Evolutionary conservation across 53 echinoderm and acorn worm species (phyloP).

Genomic region (Stichopus horrens): DNA sequence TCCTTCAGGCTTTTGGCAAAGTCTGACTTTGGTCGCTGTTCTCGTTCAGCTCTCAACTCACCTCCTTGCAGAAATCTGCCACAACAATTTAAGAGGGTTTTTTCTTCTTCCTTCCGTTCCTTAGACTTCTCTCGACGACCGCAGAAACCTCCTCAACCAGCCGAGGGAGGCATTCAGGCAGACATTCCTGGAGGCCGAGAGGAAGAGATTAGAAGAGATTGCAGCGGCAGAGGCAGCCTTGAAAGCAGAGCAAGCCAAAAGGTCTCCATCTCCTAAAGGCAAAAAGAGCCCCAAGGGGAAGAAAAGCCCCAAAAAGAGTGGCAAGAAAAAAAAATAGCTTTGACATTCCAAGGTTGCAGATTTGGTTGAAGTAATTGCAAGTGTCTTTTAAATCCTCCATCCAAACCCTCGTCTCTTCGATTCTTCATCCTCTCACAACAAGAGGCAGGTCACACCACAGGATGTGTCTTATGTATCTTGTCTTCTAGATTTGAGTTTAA

Average conservation of each 20-base stretch:
- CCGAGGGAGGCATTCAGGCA: conserved; percentile 93
- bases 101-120: neutral
- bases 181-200: conserved; percentile 94
- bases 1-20: too few relatives aligned
- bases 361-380: too few relatives aligned
- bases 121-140: conserved; percentile 76
- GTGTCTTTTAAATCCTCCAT: too few relatives aligned
- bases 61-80: neutral
- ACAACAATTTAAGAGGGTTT: neutral
- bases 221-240: conserved; percentile 87
- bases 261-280: conserved; percentile 89
- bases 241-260: conserved; percentile 88
- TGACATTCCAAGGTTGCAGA: too few relatives aligned
- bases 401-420: too few relatives aligned
- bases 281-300: conserved; percentile 97
- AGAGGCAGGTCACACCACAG: too few relatives aligned
- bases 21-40: neutral
- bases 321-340: conserved; percentile 74
- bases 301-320: conserved; percentile 94
- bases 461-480: too few relatives aligned
- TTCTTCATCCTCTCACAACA: too few relatives aligned
- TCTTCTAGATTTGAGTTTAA: too few relatives aligned
- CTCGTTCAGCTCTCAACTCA: neutral
- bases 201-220: conserved; percentile 89
- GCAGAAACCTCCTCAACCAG: conserved; percentile 69